Evolutionary conservation across 1,140 invertebrate genomes (phyloP), one percentile per base, ranked within the genome.

Genomic region (Leptinotarsa defecta): DNA sequence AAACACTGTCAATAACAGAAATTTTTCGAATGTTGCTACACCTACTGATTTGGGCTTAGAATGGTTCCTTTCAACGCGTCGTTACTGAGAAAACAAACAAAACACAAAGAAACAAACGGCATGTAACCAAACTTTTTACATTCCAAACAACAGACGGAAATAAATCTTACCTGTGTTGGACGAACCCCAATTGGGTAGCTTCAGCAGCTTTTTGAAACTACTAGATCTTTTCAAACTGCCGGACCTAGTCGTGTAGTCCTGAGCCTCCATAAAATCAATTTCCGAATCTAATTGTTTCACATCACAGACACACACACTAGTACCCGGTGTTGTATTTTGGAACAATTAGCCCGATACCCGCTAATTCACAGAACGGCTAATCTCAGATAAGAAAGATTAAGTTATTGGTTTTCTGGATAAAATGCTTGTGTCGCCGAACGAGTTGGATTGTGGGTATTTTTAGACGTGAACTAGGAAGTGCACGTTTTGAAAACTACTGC

Each of bases 131-230:
- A 34, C 34, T 22, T 34, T 34, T 1, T 34, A 11, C 34, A 8
- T 43, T 43, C 34, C 34, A 43, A 43, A 43, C 34, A 43, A 43
- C 8, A 43, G 34, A 43, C 8, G 34, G 8, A 43, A 43, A 69
- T n/a, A 69, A 48, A 57, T 43, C 74, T 65, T 74, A 79, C 78
- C 75, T 79, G 78, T 73, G 19, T 24, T 71, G 65, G 76, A 74
- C 13, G 87, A 86, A 82, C 87, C 87, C 87, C 88, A 89, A 81
- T 88, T 88, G 57, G 89, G 89, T 63, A 90, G 84, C 79, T 90
- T 90, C 52, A 90, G 84, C 34, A 90, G 85, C 80, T 89, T 88
- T 85, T 91, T 90, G 80, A 91, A 89, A 81, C 89, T 90, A 78
- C 87, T 88, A 82, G 87, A 89, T 78, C 89, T 80, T 84, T 88